A percentile compares a stretch with the other conserved stretches of the same genome.
Conservation (phyloP, 2,797 vertebrate genomes). For the Crenuchus spilurus region DNA sequence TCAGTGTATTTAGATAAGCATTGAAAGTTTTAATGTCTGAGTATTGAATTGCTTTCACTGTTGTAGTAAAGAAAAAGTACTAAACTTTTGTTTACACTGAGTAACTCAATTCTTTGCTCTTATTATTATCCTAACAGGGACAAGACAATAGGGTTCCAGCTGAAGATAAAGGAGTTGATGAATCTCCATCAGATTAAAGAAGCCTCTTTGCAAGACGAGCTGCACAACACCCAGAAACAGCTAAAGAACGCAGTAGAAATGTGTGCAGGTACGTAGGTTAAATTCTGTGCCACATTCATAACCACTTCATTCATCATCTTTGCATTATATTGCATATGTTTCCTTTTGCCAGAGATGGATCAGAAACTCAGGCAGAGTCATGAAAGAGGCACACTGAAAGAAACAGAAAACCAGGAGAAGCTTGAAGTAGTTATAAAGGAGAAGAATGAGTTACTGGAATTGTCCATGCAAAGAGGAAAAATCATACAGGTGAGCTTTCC, state of each 20-base stretch:
- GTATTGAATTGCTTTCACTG: no score
- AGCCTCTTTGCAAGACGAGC: slow-evolving; percentile 56
- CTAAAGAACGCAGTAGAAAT: slow-evolving; percentile 60
- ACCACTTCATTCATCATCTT: background rate
- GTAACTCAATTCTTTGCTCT: background rate
- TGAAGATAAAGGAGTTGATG: slow-evolving; percentile 65
- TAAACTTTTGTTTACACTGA: no score
- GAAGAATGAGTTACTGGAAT: slow-evolving; percentile 67
- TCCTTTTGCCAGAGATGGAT: slow-evolving; percentile 66
- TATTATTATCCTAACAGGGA: slow-evolving; percentile 58
- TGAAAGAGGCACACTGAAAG: slow-evolving; percentile 59
- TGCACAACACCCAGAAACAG: slow-evolving; percentile 63
- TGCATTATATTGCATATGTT: background rate
- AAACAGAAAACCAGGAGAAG: slow-evolving; percentile 57
- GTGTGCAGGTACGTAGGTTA: slow-evolving; percentile 53
- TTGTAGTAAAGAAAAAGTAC: no score
- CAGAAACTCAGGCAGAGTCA: slow-evolving; percentile 63
- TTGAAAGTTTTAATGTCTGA: no score
- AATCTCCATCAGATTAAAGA: slow-evolving; percentile 64
- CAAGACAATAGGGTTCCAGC: slow-evolving; percentile 62
- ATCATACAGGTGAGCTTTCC: slow-evolving; percentile 69
- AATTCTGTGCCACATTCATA: no score
- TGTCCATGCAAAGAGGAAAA: slow-evolving; percentile 71
- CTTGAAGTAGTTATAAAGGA: slow-evolving; percentile 65
- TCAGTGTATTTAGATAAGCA: no score